phyloP scores from a whole-genome alignment of 2,888 invertebrate species.

The Anoplius nigerrimus region DNA sequence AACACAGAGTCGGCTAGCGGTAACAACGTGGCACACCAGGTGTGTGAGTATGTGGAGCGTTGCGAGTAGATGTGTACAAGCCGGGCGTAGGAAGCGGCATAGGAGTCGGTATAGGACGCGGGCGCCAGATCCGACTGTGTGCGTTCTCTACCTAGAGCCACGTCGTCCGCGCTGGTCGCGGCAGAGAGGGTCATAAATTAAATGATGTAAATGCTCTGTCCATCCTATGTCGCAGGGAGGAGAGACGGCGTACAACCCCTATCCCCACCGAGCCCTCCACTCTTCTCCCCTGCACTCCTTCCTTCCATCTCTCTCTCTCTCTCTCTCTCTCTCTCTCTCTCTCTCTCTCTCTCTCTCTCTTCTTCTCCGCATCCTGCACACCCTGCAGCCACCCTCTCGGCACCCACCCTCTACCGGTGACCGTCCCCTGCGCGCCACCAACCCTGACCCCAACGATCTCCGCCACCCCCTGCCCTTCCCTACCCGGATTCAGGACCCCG shows the following conservation, averaged over 20 bases:
- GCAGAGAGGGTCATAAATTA: constrained; percentile 72
- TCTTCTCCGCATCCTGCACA: not conserved
- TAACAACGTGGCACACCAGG: no score
- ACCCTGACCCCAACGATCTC: constrained; percentile 38
- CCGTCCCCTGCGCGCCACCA: constrained; percentile 39
- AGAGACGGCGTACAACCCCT: constrained; percentile 59
- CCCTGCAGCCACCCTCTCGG: constrained; percentile 10
- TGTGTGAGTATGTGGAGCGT: not conserved
- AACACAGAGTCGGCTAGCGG: no score
- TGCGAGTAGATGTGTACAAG: no score
- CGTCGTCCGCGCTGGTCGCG: constrained; percentile 43
- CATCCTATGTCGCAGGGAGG: constrained; percentile 67
- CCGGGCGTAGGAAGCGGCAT: no score
- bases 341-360: constrained; percentile 23
- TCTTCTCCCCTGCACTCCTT: constrained; percentile 17
- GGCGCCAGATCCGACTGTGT: not conserved
- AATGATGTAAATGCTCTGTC: constrained; percentile 75
- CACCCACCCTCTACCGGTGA: constrained; percentile 9
- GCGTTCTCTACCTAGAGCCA: not conserved
- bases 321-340: constrained; percentile 3
- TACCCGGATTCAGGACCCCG: constrained; percentile 21
- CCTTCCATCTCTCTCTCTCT: constrained; percentile 24
- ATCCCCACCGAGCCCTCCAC: not conserved
- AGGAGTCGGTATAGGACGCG: no score
- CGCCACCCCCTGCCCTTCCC: no score